Base-by-base conservation (phyloP, 2,797 vertebrate genomes). In the Hydrophis major region DNA sequence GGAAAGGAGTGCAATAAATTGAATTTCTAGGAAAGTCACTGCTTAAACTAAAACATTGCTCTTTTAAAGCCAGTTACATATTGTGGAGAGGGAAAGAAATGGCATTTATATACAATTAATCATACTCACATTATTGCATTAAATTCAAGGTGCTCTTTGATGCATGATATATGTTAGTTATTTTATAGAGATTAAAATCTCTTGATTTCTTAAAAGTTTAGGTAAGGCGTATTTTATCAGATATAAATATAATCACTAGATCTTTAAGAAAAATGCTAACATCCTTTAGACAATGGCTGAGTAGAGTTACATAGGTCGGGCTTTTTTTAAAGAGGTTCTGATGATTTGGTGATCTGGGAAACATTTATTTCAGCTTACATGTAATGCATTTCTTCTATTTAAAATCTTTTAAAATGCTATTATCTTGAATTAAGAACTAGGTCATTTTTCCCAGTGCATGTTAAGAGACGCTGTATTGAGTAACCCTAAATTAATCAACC, bases 201-300 rank as follows among this genome's bases (percentile, higher is more conserved):
- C 91, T 91, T 91, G n/a, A 92, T 94, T 96, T 95, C 42, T 53
- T 20, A 3, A 47, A 95, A 95, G 86, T 27, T 60, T 90, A 96
- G 94, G 96, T 96, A 96, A 94, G 87, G 89, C 95, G 96, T 93
- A 96, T 92, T 97, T 97, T 97, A 93, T 96, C 96, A 95, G 95
- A 94, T 94, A 96, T 96, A 97, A 97, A 97, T 97, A 97, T 96
- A 97, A 96, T 94, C 93, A 96, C 42, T 95, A 91, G 96, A 96
- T 97, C 94, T 97, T 97, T 97, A 95, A 83, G 97, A 97, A 97
- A 98, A 97, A 97, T 97, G 95, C 96, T 97, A 97, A 95, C 96
- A 86, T 96, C 96, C 97, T 97, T 94, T 97, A 97, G 94, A 95
- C 96, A 97, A 96, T 92, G 97, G 94, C 90, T 96, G 74, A 94